These are phyloP conservation scores for Gambusia affinis DNA, from an alignment of 2,113 vertebrate species.

Conservation along the genomic window DNA sequence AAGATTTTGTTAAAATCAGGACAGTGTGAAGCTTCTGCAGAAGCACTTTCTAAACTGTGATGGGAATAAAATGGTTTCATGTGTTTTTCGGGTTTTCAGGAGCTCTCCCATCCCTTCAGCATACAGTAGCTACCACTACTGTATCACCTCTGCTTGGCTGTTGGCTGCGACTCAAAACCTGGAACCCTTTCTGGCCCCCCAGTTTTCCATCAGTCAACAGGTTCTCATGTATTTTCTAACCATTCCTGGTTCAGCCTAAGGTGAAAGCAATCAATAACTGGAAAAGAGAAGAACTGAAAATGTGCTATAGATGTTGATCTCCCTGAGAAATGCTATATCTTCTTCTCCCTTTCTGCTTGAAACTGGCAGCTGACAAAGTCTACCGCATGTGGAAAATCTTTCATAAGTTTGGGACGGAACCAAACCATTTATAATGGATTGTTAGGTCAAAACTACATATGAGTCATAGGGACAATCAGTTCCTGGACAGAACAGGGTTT, in stretches of 20 bases:
- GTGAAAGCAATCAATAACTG: conserved; percentile 49
- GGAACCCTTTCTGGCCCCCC: not conserved
- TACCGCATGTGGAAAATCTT: conserved; percentile 69
- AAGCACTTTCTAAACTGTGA: not conserved
- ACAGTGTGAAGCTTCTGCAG: not conserved
- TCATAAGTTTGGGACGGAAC: conserved; percentile 51
- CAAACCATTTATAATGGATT: conserved; percentile 60
- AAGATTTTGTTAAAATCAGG: not conserved
- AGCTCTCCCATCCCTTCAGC: not conserved
- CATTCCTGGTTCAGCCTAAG: conserved; percentile 35
- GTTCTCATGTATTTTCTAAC: conserved; percentile 32
- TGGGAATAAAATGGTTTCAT: not conserved
- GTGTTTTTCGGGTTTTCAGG: not conserved
- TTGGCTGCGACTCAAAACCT: not conserved
- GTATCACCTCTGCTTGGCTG: conserved; percentile 1
- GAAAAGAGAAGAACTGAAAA: conserved; percentile 36
- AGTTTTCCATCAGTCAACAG: conserved; percentile 24
- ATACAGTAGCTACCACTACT: not conserved
- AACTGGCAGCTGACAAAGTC: conserved; percentile 62
- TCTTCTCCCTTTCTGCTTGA: conserved; percentile 38
- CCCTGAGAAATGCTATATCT: conserved; percentile 56
- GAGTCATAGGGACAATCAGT: conserved; percentile 36
- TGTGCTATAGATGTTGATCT: conserved; percentile 49
- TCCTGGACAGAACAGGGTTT: conserved; percentile 22
- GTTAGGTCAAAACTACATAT: conserved; percentile 34